phyloP scores from a whole-genome alignment of 2,797 vertebrate species.

The Silurus aristotelis region DNA sequence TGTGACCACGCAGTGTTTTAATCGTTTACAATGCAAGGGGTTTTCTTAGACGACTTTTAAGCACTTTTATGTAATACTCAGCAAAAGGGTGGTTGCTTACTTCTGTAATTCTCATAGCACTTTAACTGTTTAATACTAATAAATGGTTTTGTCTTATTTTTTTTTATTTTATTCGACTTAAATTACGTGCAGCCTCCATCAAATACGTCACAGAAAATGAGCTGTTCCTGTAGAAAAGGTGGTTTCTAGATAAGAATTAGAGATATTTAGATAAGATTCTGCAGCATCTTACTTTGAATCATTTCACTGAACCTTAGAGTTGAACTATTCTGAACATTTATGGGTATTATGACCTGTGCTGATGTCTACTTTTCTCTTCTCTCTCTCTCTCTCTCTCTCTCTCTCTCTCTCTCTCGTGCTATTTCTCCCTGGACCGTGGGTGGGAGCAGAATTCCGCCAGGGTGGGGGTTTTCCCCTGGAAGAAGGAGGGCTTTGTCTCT shows the following conservation, averaged over 20 bases:
- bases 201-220: background rate
- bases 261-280: background rate
- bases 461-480: conserved; percentile 80
- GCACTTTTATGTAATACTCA: background rate
- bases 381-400: conserved; percentile 41
- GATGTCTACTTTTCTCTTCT: conserved; percentile 13
- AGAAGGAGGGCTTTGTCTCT: conserved; percentile 81
- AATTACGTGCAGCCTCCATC: too few species aligned
- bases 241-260: background rate
- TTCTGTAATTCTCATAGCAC: background rate
- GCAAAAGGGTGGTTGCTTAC: background rate
- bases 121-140: too few species aligned
- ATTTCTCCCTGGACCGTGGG: conserved; percentile 62
- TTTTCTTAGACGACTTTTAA: background rate
- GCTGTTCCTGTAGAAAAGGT: background rate
- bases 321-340: background rate
- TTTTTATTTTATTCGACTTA: background rate
- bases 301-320: background rate
- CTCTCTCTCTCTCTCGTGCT: conserved; percentile 53
- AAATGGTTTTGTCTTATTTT: background rate
- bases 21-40: background rate
- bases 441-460: conserved; percentile 73
- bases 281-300: background rate
- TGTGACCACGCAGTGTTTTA: background rate
- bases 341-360: background rate